Evolutionary conservation across 2,888 invertebrate genomes (phyloP).

Genomic region (Pomacea canaliculata): DNA sequence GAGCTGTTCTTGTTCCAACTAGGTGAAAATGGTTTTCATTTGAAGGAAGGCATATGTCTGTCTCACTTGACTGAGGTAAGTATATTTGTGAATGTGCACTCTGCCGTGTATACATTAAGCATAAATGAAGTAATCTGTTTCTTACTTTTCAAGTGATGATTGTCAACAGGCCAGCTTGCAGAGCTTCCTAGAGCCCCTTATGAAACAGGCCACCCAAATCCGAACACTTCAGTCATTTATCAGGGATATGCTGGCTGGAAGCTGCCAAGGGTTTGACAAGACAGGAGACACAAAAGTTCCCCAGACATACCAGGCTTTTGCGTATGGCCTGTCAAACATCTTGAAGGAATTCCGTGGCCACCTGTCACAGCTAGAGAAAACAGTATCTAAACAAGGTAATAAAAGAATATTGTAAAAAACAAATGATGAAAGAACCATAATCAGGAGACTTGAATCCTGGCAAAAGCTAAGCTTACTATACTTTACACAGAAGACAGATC

Average conservation of each 20-base stretch:
- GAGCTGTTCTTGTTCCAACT: constrained; percentile 54
- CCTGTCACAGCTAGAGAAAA: constrained; percentile 49
- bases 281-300: constrained; percentile 9
- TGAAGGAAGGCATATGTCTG: constrained; percentile 43
- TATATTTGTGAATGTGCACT: not conserved
- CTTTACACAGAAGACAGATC: no score
- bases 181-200: constrained; percentile 44
- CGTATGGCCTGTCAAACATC: constrained; percentile 50
- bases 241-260: constrained; percentile 28
- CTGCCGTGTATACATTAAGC: not conserved
- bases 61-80: constrained; percentile 56
- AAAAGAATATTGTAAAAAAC: not conserved
- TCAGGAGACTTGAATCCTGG: no score
- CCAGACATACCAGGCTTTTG: constrained; percentile 64
- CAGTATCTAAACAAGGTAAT: constrained; percentile 57
- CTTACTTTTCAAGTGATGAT: no score
- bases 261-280: constrained; percentile 10
- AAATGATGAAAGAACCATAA: no score
- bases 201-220: constrained; percentile 51
- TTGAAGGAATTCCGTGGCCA: constrained; percentile 46
- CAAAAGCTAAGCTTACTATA: no score
- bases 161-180: constrained; percentile 43
- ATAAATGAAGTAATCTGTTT: not conserved
- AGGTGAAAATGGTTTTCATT: constrained; percentile 43
- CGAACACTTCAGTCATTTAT: constrained; percentile 50